Conservation (phyloP, 2,888 invertebrate species). For the Oscheius sp. region DNA sequence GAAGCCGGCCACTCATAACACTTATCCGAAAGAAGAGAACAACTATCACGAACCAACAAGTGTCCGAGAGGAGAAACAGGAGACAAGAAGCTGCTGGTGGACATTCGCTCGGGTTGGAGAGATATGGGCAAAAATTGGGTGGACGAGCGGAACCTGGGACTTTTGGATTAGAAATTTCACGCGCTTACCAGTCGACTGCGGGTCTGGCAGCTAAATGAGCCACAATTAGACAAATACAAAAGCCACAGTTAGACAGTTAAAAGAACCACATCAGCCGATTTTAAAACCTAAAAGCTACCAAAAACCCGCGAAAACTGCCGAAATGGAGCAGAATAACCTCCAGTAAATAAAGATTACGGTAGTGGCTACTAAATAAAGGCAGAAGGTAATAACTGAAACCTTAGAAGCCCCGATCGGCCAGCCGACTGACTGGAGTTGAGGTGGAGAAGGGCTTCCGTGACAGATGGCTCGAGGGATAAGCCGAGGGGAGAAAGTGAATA, state of each 20-base stretch:
- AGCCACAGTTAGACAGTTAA: too few relatives aligned
- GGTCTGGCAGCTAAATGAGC: too few relatives aligned
- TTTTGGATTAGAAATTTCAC: too few relatives aligned
- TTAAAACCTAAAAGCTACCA: too few relatives aligned
- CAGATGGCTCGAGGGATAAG: constrained; percentile 21
- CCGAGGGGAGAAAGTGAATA: constrained; percentile 2
- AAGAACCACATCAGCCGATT: too few relatives aligned
- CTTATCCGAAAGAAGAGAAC: constrained; percentile 38
- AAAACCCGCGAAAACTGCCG: too few relatives aligned
- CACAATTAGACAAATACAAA: too few relatives aligned
- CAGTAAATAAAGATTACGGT: constrained; percentile 9
- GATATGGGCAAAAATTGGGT: too few relatives aligned
- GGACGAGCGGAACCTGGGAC: background rate
- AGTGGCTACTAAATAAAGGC: background rate
- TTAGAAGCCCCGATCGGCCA: constrained; percentile 20
- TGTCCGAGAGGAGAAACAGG: constrained; percentile 21
- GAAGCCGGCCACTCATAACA: constrained; percentile 37
- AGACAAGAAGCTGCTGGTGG: constrained; percentile 1
- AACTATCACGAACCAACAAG: constrained; percentile 37
- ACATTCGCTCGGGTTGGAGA: background rate
- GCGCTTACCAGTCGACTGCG: too few relatives aligned
- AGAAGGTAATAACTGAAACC: constrained; percentile 30
- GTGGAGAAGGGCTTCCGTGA: constrained; percentile 32
- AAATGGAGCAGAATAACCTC: too few relatives aligned
- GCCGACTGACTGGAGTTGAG: too few relatives aligned